Percentiles rank a stretch among this genome's conserved stretches.
These are phyloP conservation scores for Cyrtonyx montezumae DNA, from an alignment of 2,113 vertebrate genomes.

Conservation along the genomic window DNA sequence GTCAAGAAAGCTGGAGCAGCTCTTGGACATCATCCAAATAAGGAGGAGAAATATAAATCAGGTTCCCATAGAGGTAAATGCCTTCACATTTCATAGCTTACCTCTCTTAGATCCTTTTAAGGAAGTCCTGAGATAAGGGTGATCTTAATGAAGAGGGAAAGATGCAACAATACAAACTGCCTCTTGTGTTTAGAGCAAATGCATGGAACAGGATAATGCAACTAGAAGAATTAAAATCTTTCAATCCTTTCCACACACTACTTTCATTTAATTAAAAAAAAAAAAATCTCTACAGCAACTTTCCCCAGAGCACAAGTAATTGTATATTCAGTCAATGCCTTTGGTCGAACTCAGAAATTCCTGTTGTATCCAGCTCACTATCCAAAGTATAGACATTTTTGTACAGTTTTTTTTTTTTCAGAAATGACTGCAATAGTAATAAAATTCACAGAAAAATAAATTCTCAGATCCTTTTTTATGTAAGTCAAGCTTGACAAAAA, in stretches of 20 bases:
- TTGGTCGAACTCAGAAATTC: not conserved
- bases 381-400: not conserved
- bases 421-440: not conserved
- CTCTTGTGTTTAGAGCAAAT: not conserved
- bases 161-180: no score
- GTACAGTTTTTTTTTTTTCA: no score
- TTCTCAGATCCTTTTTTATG: not conserved
- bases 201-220: no score
- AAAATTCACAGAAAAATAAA: not conserved
- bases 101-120: slow-evolving; percentile 19
- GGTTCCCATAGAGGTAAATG: not conserved
- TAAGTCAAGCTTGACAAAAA: not conserved
- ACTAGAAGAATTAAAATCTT: not conserved
- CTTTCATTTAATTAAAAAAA: not conserved
- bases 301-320: not conserved
- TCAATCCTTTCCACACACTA: not conserved
- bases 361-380: not conserved
- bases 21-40: slow-evolving; percentile 10
- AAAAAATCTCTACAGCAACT: not conserved
- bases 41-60: not conserved
- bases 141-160: not conserved
- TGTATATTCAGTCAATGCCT: not conserved
- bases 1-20: not conserved
- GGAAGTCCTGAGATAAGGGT: not conserved
- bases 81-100: slow-evolving; percentile 11